Conservation (phyloP, 1,140 invertebrate species). For the Panulirus ornatus region DNA sequence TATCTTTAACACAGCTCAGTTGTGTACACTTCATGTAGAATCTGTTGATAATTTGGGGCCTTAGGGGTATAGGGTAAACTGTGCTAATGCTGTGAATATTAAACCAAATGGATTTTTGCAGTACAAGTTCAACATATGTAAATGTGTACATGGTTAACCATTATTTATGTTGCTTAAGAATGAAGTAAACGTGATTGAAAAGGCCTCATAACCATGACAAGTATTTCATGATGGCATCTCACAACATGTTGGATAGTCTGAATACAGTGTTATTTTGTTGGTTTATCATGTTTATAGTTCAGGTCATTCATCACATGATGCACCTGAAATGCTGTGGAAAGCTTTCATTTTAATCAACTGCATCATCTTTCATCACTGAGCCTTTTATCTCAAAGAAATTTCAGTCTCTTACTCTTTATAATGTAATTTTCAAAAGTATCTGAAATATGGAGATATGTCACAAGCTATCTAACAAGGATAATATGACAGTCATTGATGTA, state of each 20-base stretch:
- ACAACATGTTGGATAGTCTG: background rate
- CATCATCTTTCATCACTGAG: too few species aligned
- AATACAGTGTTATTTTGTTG: too few species aligned
- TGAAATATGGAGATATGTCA: too few species aligned
- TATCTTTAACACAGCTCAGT: background rate
- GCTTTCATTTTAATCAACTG: too few species aligned
- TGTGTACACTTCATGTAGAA: background rate
- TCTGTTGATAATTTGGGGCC: background rate
- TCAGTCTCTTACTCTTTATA: too few species aligned
- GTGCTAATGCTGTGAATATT: background rate
- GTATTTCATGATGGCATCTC: background rate
- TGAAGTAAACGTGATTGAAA: background rate
- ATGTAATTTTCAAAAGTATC: too few species aligned
- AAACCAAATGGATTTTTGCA: background rate
- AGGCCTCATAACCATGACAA: background rate
- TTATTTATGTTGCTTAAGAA: background rate
- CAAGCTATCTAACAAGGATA: too few species aligned
- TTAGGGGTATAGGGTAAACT: background rate
- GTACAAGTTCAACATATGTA: background rate
- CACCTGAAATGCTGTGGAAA: too few species aligned
- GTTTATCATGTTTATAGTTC: too few species aligned
- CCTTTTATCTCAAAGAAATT: too few species aligned
- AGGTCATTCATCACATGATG: too few species aligned
- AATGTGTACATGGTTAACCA: background rate
- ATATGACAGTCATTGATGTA: too few species aligned